These are phyloP conservation scores for Limonius californicus DNA, from an alignment of 1,140 invertebrate species.

Conservation along the genomic window DNA sequence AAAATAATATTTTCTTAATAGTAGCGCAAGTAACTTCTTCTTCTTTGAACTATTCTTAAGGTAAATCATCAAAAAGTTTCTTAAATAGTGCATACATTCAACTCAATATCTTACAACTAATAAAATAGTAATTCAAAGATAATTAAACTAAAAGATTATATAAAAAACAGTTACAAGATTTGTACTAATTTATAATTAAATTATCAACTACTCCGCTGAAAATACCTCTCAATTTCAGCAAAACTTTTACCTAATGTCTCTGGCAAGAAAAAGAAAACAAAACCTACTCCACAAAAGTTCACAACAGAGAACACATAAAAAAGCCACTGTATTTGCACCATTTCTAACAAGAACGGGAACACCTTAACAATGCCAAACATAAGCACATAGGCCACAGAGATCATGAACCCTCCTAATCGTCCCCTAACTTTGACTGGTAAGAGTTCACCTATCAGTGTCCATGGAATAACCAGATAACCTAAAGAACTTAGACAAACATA, in stretches of 20 bases:
- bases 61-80: too few relatives aligned
- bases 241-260: conserved; percentile 71
- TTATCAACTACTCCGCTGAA: conserved; percentile 23
- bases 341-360: conserved; percentile 54
- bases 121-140: too few relatives aligned
- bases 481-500: conserved; percentile 55
- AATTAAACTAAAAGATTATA: too few relatives aligned
- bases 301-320: conserved; percentile 62
- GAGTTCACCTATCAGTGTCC: conserved; percentile 55
- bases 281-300: conserved; percentile 54
- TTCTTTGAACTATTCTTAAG: too few relatives aligned
- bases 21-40: too few relatives aligned
- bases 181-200: too few relatives aligned
- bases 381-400: conserved; percentile 58
- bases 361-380: conserved; percentile 64
- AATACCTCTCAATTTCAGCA: conserved; percentile 51
- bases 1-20: too few relatives aligned
- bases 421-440: conserved; percentile 55
- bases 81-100: too few relatives aligned
- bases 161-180: too few relatives aligned
- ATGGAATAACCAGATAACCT: conserved; percentile 60
- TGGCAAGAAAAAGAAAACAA: conserved; percentile 62
- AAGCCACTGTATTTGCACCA: conserved; percentile 50
- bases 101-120: too few relatives aligned
- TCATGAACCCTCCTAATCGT: conserved; percentile 53